phyloP scores from a whole-genome alignment of 2,797 vertebrate genomes.

The Rhinichthys osculus region DNA sequence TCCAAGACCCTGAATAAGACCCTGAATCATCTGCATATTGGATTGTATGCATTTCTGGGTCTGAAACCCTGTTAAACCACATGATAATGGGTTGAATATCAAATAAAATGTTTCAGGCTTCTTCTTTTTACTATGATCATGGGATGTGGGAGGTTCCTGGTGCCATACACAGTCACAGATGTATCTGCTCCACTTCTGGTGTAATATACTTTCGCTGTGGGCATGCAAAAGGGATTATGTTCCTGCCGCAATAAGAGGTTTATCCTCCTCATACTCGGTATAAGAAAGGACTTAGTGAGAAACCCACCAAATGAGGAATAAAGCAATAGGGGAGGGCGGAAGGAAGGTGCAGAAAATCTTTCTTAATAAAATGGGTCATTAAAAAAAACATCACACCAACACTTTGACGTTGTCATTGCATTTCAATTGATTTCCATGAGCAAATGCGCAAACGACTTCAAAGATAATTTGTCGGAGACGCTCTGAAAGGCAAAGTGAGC shows the following conservation, averaged over 20 bases:
- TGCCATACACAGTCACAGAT: constrained; percentile 24
- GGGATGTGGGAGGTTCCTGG: constrained; percentile 41
- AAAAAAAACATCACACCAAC: constrained; percentile 14
- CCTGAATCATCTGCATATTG: background rate
- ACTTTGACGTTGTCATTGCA: background rate
- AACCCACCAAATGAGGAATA: constrained; percentile 51
- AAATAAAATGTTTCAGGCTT: constrained; percentile 29
- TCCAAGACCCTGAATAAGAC: background rate
- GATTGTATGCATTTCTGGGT: background rate
- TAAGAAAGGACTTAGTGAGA: constrained; percentile 53
- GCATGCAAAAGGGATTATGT: constrained; percentile 59
- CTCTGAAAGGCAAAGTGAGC: constrained; percentile 37
- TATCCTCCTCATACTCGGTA: constrained; percentile 48
- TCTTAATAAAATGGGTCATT: constrained; percentile 43
- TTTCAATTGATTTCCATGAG: constrained; percentile 14
- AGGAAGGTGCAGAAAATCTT: constrained; percentile 48
- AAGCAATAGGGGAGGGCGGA: constrained; percentile 37
- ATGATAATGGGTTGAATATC: constrained; percentile 12
- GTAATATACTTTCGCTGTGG: constrained; percentile 55
- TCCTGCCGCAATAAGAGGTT: constrained; percentile 59
- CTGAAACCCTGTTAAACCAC: constrained; percentile 17
- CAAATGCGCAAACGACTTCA: constrained; percentile 19
- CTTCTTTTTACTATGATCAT: constrained; percentile 14
- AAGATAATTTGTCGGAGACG: constrained; percentile 18
- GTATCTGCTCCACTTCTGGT: constrained; percentile 44